Conservation (phyloP, 2,888 invertebrate species). For the Linnaemya vulpina region DNA sequence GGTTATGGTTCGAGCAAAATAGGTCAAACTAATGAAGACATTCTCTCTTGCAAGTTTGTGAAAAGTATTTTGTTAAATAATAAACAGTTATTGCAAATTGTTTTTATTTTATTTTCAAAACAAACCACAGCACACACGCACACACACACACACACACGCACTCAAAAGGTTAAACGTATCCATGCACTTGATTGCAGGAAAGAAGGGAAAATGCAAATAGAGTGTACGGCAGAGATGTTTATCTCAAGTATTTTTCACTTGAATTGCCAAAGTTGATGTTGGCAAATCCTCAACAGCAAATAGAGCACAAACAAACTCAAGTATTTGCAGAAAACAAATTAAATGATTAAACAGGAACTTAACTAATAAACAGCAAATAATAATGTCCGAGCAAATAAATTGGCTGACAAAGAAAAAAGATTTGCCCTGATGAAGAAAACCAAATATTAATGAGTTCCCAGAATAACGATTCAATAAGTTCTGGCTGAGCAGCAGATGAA, state of each 20-base stretch:
- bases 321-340: slow-evolving; percentile 9
- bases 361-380: slow-evolving; percentile 5
- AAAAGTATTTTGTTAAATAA: slow-evolving; percentile 66
- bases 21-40: slow-evolving; percentile 67
- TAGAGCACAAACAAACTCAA: slow-evolving; percentile 44
- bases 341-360: background rate
- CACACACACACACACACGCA: background rate
- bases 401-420: background rate
- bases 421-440: background rate
- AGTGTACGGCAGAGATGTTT: background rate
- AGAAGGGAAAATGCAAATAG: background rate
- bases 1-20: slow-evolving; percentile 3
- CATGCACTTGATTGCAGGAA: background rate
- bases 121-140: background rate
- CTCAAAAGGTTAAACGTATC: background rate
- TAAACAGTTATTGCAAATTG: slow-evolving; percentile 56
- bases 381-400: background rate
- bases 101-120: slow-evolving; percentile 11
- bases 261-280: slow-evolving; percentile 45
- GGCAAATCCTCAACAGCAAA: slow-evolving; percentile 47
- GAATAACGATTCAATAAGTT: background rate
- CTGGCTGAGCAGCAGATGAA: slow-evolving; percentile 26
- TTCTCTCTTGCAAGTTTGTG: slow-evolving; percentile 58
- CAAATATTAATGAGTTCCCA: background rate
- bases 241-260: slow-evolving; percentile 40